Conservation (phyloP, 2,888 invertebrate genomes). For the Ceratothoa steindachneri region DNA sequence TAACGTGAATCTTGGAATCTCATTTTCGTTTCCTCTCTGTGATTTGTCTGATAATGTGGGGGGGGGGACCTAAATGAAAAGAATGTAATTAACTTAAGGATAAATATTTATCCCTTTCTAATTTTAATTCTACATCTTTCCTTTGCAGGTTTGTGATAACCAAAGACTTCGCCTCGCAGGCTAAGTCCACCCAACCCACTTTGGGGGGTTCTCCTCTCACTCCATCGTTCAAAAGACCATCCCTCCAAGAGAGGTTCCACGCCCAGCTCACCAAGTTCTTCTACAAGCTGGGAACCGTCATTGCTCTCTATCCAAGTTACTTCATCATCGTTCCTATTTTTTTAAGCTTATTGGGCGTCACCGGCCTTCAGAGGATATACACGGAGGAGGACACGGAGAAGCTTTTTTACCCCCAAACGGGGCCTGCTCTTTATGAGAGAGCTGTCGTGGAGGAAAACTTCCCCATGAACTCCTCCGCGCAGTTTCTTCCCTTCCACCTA, state of each 20-base stretch:
- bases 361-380: conserved; percentile 77
- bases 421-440: conserved; percentile 67
- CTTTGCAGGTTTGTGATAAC: not conserved
- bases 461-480: conserved; percentile 78
- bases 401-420: conserved; percentile 81
- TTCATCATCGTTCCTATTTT: conserved; percentile 83
- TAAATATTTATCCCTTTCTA: too few species aligned
- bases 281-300: conserved; percentile 71
- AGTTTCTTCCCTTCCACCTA: conserved; percentile 75
- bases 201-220: not conserved
- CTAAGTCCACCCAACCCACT: too few species aligned
- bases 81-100: too few species aligned
- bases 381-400: conserved; percentile 92
- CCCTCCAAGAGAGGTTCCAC: conserved; percentile 57
- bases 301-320: conserved; percentile 79
- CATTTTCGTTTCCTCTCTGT: too few species aligned
- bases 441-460: conserved; percentile 76
- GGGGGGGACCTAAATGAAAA: too few species aligned
- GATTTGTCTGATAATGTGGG: too few species aligned
- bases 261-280: conserved; percentile 73
- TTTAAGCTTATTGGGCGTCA: conserved; percentile 73
- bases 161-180: too few species aligned
- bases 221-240: not conserved
- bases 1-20: too few species aligned
- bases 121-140: too few species aligned